These are phyloP conservation scores for Beaufortia kweichowensis DNA, from an alignment of 2,113 vertebrate genomes.

Conservation along the genomic window DNA sequence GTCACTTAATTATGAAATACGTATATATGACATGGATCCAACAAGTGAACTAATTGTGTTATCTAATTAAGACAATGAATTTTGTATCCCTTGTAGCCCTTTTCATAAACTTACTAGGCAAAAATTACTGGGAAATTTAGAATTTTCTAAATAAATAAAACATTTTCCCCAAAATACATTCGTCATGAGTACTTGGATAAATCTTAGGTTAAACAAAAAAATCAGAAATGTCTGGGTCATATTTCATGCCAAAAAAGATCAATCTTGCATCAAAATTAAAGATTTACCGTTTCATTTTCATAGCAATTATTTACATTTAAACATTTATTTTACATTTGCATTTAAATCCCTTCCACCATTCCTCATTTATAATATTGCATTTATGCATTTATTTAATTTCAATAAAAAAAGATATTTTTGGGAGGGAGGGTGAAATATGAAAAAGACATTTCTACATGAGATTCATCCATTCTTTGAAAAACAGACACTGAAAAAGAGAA, in stretches of 20 bases:
- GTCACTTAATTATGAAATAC: not conserved
- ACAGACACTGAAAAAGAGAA: not conserved
- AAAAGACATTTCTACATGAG: not conserved
- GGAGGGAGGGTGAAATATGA: not conserved
- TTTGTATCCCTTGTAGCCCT: slow-evolving; percentile 34
- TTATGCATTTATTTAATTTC: not conserved
- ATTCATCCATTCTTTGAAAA: not conserved
- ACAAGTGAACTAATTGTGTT: not conserved
- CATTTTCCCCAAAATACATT: slow-evolving; percentile 64
- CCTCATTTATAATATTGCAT: not conserved
- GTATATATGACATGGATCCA: not conserved
- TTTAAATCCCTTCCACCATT: not conserved
- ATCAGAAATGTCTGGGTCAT: slow-evolving; percentile 12
- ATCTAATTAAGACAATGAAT: not conserved
- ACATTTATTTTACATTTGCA: not conserved
- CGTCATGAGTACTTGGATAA: slow-evolving; percentile 54
- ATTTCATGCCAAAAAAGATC: not conserved
- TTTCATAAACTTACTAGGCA: slow-evolving; percentile 16
- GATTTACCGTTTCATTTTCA: not conserved
- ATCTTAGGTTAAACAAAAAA: not conserved
- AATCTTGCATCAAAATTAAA: not conserved
- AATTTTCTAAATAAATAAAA: slow-evolving; percentile 32
- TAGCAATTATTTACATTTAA: not conserved
- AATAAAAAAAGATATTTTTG: not conserved
- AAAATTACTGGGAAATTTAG: slow-evolving; percentile 38